Conservation (phyloP, 2,113 vertebrate species). For the Corvus cornix region DNA sequence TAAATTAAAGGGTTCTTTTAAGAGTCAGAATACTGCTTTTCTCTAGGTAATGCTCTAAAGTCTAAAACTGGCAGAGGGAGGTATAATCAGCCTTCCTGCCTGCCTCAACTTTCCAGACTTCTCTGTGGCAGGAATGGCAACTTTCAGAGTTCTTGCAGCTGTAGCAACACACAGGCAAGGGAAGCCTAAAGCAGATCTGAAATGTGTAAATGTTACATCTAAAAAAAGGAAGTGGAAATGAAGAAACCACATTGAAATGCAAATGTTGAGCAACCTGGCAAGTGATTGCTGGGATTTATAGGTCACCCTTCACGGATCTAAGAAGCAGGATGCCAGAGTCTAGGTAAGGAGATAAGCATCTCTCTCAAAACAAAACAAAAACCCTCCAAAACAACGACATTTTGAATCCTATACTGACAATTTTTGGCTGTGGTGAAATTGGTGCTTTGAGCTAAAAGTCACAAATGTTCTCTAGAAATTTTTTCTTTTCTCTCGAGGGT, state of each 20-base stretch:
- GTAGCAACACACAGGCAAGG: not conserved
- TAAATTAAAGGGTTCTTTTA: not conserved
- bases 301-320: not conserved
- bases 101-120: not conserved
- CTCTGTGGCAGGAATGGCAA: not conserved
- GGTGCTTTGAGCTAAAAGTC: not conserved
- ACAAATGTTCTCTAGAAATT: not conserved
- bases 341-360: not conserved
- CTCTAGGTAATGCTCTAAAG: not conserved
- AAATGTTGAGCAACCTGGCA: not conserved
- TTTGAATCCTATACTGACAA: not conserved
- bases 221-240: not conserved
- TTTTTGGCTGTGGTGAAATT: not conserved
- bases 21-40: not conserved
- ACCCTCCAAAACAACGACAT: not conserved
- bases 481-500: not conserved
- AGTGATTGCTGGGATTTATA: not conserved
- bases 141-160: not conserved
- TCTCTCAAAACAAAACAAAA: not conserved
- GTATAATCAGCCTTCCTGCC: not conserved
- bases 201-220: not conserved
- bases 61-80: not conserved
- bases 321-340: not conserved
- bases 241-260: not conserved
- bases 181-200: not conserved